Evolutionary conservation across 1,140 invertebrate genomes (phyloP).

Genomic region (Lineus longissimus): DNA sequence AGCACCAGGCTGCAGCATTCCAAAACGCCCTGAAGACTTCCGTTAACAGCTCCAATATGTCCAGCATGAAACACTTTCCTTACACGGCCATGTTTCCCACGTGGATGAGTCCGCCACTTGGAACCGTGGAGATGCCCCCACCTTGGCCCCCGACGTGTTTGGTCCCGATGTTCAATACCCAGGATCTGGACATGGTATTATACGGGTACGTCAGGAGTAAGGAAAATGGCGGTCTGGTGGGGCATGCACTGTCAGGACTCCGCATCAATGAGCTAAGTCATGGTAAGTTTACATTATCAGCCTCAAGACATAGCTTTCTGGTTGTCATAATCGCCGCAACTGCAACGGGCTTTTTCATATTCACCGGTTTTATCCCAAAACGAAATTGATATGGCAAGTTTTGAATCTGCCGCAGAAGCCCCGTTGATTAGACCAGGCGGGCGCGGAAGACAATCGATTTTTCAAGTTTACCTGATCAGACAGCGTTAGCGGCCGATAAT

Average conservation of each 20-base stretch:
- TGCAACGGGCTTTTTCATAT: neutral
- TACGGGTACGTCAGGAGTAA: conserved; percentile 25
- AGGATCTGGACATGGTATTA: conserved; percentile 28
- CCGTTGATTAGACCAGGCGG: too few species aligned
- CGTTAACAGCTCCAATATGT: too few species aligned
- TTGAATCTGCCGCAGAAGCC: neutral
- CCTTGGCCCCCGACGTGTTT: neutral
- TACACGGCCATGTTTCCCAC: too few species aligned
- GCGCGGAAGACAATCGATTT: neutral
- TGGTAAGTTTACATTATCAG: conserved; percentile 7
- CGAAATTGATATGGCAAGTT: neutral
- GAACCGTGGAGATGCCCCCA: neutral
- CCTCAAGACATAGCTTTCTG: neutral
- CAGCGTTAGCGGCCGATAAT: too few species aligned
- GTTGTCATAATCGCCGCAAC: neutral
- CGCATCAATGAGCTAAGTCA: conserved; percentile 16
- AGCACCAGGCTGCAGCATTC: too few species aligned
- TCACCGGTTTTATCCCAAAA: neutral
- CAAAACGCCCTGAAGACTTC: too few species aligned
- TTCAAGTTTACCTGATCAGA: neutral
- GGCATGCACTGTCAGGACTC: conserved; percentile 27
- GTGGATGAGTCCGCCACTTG: too few species aligned
- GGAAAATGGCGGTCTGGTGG: conserved; percentile 9
- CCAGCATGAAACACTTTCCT: too few species aligned
- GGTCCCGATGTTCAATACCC: conserved; percentile 12